A percentile compares a stretch with the other conserved stretches of the same genome.
Evolutionary conservation across 2,888 invertebrate genomes (phyloP).

Genomic region (Stenchaetothrips biformis): DNA sequence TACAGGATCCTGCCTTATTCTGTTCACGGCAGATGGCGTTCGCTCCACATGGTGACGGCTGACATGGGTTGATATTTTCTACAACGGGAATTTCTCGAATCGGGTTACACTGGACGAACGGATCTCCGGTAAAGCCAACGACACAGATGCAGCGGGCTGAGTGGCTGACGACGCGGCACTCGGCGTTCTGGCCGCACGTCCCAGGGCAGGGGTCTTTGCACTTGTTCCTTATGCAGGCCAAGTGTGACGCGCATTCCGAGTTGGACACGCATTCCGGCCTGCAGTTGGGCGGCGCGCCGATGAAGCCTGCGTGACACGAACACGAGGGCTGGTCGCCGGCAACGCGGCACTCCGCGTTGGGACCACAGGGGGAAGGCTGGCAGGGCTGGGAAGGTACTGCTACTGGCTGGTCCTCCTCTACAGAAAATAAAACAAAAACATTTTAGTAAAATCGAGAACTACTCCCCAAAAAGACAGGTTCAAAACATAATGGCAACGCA

Average conservation of each 20-base stretch:
- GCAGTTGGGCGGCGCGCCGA: constrained; percentile 71
- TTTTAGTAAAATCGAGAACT: too few species aligned
- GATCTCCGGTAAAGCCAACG: constrained; percentile 48
- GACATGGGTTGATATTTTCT: constrained; percentile 62
- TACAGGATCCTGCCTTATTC: constrained; percentile 68
- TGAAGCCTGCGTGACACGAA: constrained; percentile 64
- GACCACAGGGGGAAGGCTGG: constrained; percentile 72
- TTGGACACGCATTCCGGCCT: constrained; percentile 61
- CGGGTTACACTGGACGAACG: constrained; percentile 45
- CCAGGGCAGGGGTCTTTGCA: constrained; percentile 50
- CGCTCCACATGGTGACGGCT: constrained; percentile 68
- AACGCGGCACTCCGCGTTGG: constrained; percentile 67
- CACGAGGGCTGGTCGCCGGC: constrained; percentile 63
- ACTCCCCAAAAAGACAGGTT: too few species aligned
- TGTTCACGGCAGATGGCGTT: constrained; percentile 68
- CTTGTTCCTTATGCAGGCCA: constrained; percentile 47
- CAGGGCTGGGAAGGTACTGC: constrained; percentile 49
- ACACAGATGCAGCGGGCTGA: constrained; percentile 51
- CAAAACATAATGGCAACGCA: constrained; percentile 39
- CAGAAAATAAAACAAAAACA: neutral
- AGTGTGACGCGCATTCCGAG: constrained; percentile 46
- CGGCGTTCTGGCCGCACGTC: constrained; percentile 47
- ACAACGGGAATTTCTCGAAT: constrained; percentile 35
- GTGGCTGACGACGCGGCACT: constrained; percentile 49
- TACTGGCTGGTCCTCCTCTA: neutral